These are phyloP conservation scores for Oceanodroma tethys DNA, from an alignment of 2,113 vertebrate genomes.

Conservation along the genomic window DNA sequence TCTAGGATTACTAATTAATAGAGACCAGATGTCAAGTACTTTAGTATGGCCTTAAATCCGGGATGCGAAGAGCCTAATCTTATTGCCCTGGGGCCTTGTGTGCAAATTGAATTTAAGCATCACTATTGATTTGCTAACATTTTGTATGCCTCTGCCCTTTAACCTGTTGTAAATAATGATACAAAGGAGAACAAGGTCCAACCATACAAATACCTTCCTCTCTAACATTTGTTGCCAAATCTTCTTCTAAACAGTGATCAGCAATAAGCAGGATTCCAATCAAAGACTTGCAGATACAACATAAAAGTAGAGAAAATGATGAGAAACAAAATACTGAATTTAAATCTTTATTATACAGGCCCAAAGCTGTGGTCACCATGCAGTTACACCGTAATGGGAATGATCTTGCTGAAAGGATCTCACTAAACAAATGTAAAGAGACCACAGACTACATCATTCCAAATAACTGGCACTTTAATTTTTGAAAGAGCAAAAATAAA, in stretches of 20 bases:
- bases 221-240: neutral
- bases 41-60: neutral
- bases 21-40: conserved; percentile 2
- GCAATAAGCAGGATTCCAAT: neutral
- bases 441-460: conserved; percentile 73
- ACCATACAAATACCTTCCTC: neutral
- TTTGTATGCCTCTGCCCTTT: neutral
- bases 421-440: conserved; percentile 63
- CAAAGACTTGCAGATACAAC: neutral
- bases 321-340: conserved; percentile 32
- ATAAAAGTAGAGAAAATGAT: conserved; percentile 45
- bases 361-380: conserved; percentile 69
- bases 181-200: neutral
- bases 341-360: conserved; percentile 74
- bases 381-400: conserved; percentile 66
- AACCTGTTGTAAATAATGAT: neutral
- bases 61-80: neutral
- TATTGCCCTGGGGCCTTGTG: neutral
- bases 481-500: conserved; percentile 70
- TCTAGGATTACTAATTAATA: neutral
- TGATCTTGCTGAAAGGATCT: conserved; percentile 49
- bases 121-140: neutral
- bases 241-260: neutral
- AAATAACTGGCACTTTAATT: conserved; percentile 70
- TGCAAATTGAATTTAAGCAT: neutral